Base-by-base conservation (phyloP, 2,797 vertebrate genomes). In the Chelmon rostratus region DNA sequence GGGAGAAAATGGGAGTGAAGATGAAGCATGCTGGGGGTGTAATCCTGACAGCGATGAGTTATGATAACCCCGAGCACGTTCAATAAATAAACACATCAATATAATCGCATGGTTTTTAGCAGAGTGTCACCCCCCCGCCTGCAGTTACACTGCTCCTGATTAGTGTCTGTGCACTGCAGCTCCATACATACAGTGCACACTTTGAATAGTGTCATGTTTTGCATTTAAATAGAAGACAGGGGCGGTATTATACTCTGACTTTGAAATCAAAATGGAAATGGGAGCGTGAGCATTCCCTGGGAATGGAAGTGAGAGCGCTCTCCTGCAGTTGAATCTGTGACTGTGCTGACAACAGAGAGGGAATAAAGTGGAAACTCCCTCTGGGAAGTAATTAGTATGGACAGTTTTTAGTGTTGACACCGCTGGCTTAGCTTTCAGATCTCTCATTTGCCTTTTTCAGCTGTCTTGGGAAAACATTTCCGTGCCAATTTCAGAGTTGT, bases 331-430 rank as follows among this genome's bases (percentile, higher is more conserved):
- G 80, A 75, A 68, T 63, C 53, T 62, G 72, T 15, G 79, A 69
- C 83, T 73, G 59, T 63, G 78, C 78, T 81, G 73, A 84, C 86
- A 86, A 77, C 77, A 79, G 62, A 69, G 73, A 35, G 42, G 75
- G 79, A 82, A 80, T 57, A 68, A 76, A 86, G 73, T 68, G 73
- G 87, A 82, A 76, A 76, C 73, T 87, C 91, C 86, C 91, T 81
- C 64, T 86, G 87, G 92, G 85, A 89, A 79, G 86, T 86, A 74
- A 93, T 94, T 91, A 92, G 81, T 72, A 91, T 86, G 87, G 85
- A 82, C 78, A 85, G 82, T 86, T 89, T 87, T 86, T 63, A 76
- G 79, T 84, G 86, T 91, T 85, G 85, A 91, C 90, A 85, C 87
- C 72, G 23, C 80, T 88, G 88, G 85, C 83, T 90, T 81, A 7